Evolutionary conservation across 1,140 invertebrate genomes (phyloP), one percentile per base, ranked within the genome.

Genomic region (Drosophila sucinea): DNA sequence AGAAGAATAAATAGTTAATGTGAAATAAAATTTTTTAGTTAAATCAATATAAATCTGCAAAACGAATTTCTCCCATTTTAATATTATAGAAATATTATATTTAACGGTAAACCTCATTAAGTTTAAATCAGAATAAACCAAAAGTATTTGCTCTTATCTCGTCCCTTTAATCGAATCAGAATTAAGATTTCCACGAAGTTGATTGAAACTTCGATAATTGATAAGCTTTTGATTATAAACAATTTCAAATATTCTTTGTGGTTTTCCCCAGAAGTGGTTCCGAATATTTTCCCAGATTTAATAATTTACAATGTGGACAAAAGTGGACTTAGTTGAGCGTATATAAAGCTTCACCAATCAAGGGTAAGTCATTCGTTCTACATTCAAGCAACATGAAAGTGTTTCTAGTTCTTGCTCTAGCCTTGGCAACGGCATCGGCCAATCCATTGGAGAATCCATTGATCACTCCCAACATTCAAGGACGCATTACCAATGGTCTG

Each of bases 401-500:
- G 35, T 38, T 38, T 38, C 35, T 38, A 38, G 4, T 38, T 38
- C 35, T 38, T 38, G 35, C 35, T 11, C 35, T 38, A 38, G 35
- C 35, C 35, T 38, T 38, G 35, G 44, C 8, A 27, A 10, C 44
- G 44, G 44, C 44, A 8, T 27, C 44, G 1, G 44, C 44, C 7
- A 27, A 27, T 51, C 44, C 44, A 6, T 8, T 38, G 35, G 35
- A 38, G 2, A 51, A 51, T 25, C 23, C 44, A 3, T 38, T 38
- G 35, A 10, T 38, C 10, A 38, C 10, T 38, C 35, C 35, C 35
- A 38, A 38, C 10, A 38, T 38, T 38, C 10, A 38, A 10, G 44
- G 44, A 51, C 44, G 44, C 7, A 51, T 51, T 51, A 51, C 44
- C 23, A 51, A 51, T 51, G 44, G 44, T 27, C 23, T 8, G 6